Percentiles rank a stretch among this genome's conserved stretches.
Evolutionary conservation across 2,888 invertebrate genomes (phyloP).

Genomic region (Drosophila lutescens): DNA sequence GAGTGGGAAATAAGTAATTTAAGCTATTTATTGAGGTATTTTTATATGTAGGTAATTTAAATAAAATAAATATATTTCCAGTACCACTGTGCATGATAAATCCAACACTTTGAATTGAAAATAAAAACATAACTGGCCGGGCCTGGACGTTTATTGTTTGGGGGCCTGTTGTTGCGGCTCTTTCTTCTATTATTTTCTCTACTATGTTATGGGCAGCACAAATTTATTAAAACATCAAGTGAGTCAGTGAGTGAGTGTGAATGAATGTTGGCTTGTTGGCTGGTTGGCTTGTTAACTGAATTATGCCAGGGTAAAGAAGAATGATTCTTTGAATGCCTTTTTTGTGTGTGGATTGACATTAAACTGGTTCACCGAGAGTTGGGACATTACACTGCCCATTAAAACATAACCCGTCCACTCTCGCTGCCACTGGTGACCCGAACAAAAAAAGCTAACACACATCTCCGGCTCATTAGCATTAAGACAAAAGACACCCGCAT

Average conservation of each 20-base stretch:
- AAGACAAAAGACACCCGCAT: constrained; percentile 24
- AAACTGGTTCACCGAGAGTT: constrained; percentile 58
- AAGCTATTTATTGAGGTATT: too few species aligned
- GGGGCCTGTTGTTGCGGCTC: constrained; percentile 22
- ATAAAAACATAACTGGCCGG: constrained; percentile 69
- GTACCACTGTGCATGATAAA: constrained; percentile 59
- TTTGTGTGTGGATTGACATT: constrained; percentile 24
- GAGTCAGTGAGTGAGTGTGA: constrained; percentile 12
- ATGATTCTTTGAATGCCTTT: constrained; percentile 66
- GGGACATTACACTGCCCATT: constrained; percentile 36
- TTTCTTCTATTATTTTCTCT: constrained; percentile 49
- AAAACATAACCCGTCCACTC: constrained; percentile 37
- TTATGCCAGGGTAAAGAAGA: constrained; percentile 70
- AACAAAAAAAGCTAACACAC: constrained; percentile 13
- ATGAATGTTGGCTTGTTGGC: background rate
- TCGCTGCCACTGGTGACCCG: constrained; percentile 36
- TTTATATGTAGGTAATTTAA: too few species aligned
- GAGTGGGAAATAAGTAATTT: too few species aligned
- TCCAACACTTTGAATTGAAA: constrained; percentile 63
- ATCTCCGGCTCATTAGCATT: constrained; percentile 25
- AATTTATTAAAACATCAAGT: constrained; percentile 44
- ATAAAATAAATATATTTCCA: background rate
- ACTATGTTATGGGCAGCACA: constrained; percentile 52
- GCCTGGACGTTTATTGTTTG: constrained; percentile 48
- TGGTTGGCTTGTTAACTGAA: constrained; percentile 43